Conservation (phyloP, 2,113 vertebrate species). For the Genyomyrus donnyi region DNA sequence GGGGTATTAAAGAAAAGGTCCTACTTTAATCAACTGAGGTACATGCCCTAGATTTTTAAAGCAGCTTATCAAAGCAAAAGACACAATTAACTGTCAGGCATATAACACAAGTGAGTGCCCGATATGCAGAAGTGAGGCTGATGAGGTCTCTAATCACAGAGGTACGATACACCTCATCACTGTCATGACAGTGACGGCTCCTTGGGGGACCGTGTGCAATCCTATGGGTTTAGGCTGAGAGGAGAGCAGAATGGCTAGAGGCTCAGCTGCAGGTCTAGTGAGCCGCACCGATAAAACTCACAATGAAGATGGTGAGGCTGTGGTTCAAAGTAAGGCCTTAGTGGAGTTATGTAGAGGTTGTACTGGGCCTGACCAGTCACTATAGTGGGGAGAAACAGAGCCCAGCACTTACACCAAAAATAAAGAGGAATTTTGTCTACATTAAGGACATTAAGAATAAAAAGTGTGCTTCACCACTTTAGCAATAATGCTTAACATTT, state of each 20-base stretch:
- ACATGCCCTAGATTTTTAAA: not conserved
- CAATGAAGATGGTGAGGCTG: not conserved
- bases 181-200: not conserved
- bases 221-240: not conserved
- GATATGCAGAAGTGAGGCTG: not conserved
- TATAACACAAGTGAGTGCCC: not conserved
- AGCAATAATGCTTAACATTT: not conserved
- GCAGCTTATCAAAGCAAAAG: not conserved
- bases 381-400: not conserved
- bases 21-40: not conserved
- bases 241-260: not conserved
- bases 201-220: not conserved
- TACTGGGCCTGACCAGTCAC: not conserved
- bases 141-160: not conserved
- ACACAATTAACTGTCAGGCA: not conserved
- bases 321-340: not conserved
- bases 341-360: not conserved
- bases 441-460: not conserved
- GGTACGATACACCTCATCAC: not conserved
- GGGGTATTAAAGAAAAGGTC: not conserved
- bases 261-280: not conserved
- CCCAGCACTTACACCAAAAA: not conserved
- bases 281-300: not conserved
- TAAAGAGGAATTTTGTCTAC: not conserved
- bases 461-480: not conserved